These are phyloP conservation scores for Neosalanx taihuensis DNA, from an alignment of 2,797 vertebrate genomes.

Conservation along the genomic window DNA sequence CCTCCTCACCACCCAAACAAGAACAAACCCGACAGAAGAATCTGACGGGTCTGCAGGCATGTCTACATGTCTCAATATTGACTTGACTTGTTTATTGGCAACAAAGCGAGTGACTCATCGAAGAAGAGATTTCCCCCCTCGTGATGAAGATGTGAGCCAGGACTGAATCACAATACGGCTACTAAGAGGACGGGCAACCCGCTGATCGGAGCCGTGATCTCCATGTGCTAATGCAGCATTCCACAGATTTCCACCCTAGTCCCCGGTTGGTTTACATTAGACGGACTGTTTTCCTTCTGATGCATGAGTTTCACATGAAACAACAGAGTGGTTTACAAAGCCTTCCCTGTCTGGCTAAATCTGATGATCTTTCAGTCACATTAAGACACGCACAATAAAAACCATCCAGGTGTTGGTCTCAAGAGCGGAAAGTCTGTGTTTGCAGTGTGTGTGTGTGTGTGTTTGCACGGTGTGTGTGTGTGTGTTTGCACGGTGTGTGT, in stretches of 20 bases:
- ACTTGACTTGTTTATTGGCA: too few species aligned
- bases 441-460: not conserved
- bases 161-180: too few species aligned
- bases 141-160: too few species aligned
- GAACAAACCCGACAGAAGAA: too few species aligned
- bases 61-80: too few species aligned
- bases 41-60: too few species aligned
- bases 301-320: conserved; percentile 14
- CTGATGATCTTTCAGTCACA: not conserved
- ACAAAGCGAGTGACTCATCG: too few species aligned
- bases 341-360: not conserved
- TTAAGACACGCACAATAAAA: not conserved
- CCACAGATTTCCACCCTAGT: conserved; percentile 48
- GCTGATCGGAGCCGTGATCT: too few species aligned
- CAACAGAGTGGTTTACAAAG: not conserved
- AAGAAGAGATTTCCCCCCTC: too few species aligned
- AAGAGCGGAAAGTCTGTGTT: not conserved
- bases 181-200: too few species aligned
- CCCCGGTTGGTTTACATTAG: not conserved
- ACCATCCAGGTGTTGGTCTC: conserved; percentile 7
- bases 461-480: not conserved
- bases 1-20: too few species aligned
- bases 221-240: conserved; percentile 17
- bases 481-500: not conserved
- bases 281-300: not conserved